Evolutionary conservation across 2,113 vertebrate species (phyloP), one percentile per base, ranked within the genome.

Genomic region (Malurus alboscapulatus): DNA sequence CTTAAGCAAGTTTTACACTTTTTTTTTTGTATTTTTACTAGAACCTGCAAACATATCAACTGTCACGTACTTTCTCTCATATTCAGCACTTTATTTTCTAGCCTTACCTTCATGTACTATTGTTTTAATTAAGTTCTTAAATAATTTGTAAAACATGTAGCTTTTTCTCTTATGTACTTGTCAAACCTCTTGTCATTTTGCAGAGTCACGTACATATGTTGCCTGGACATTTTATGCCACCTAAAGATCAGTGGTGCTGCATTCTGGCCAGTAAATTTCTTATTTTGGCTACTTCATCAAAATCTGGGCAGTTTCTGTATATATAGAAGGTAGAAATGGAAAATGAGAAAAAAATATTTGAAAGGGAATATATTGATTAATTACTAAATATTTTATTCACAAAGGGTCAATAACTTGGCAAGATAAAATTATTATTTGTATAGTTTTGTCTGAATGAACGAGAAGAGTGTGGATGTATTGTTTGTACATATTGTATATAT

Each of bases 401-500:
- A 99, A 98, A 99, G 98, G 98, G 98, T 99, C 98, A 98, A 98
- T 99, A 99, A 99, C 98, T 98, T 98, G 98, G 98, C 98, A 98
- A 97, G 98, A 98, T 98, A 98, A 99, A 99, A 98, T 98, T 98
- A 98, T 98, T 98, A 99, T 99, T 99, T 99, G 99, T 99, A 99
- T 99, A 99, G 99, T 99, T 99, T 99, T 99, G 98, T 99, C 99
- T 98, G 99, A 99, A 99, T 98, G 98, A 99, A 98, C 98, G 97
- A 98, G 98, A 96, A 98, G 98, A 98, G 99, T 98, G 98, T 98
- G 99, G 99, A 99, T 99, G 98, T 99, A 99, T 98, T 99, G 98
- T 99, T 99, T 99, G 99, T 99, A 99, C 96, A 99, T 99, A 99
- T 95, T 99, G 99, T 99, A 99, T 98, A 99, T 99, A 99, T 90